Evolutionary conservation across 2,888 invertebrate species (phyloP).

Genomic region (Encarsia formosa): DNA sequence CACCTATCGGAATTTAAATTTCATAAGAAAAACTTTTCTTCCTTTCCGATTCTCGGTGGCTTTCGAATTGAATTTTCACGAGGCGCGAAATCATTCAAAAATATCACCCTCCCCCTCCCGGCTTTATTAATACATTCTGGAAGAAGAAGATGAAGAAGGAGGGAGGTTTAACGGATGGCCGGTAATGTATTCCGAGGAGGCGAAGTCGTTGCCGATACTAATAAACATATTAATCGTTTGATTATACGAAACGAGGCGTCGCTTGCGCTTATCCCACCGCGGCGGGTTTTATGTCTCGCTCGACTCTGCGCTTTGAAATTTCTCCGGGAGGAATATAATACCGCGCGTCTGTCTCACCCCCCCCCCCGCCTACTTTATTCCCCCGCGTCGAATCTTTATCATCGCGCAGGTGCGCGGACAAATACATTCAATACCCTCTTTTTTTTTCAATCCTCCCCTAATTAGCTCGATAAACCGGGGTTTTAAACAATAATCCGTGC

Average conservation of each 20-base stretch:
- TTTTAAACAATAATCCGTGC: no score
- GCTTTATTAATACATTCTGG: constrained; percentile 26
- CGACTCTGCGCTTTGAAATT: constrained; percentile 12
- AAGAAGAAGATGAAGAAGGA: constrained; percentile 9
- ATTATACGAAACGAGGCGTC: constrained; percentile 42
- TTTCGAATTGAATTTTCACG: constrained; percentile 23
- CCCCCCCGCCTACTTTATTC: neutral
- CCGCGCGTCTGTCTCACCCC: neutral
- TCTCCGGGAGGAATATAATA: neutral
- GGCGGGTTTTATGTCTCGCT: constrained; percentile 20
- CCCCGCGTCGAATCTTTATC: neutral
- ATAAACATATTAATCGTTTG: constrained; percentile 46
- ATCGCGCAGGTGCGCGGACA: neutral
- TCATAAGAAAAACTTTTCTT: constrained; percentile 26
- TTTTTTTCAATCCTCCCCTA: no score
- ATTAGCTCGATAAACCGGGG: no score
- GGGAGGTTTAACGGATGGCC: constrained; percentile 27
- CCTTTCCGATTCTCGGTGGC: neutral
- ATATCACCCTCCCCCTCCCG: constrained; percentile 16
- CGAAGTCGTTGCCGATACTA: constrained; percentile 42
- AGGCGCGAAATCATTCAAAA: constrained; percentile 30
- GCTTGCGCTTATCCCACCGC: constrained; percentile 33
- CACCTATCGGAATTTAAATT: constrained; percentile 35
- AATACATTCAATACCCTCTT: no score
- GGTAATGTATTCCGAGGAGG: constrained; percentile 38